A percentile compares a stretch with the other conserved stretches of the same genome.
Conservation (phyloP, 2,113 vertebrate species). For the Gymnarchus niloticus region DNA sequence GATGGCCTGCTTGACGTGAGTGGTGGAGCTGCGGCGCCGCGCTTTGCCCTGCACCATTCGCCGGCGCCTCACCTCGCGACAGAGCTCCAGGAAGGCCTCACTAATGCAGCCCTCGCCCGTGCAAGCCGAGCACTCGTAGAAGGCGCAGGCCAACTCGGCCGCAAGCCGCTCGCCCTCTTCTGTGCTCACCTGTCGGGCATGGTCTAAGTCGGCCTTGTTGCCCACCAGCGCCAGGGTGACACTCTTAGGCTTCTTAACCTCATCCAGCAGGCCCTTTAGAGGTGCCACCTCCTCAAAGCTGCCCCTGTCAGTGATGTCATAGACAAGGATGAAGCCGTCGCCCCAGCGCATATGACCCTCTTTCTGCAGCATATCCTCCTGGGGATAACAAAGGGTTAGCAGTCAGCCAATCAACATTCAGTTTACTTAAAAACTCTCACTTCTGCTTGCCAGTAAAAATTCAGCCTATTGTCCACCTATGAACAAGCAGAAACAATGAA, state of each 20-base stretch:
- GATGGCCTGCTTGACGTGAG: constrained; percentile 95
- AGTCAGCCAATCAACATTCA: constrained; percentile 6
- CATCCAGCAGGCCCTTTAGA: constrained; percentile 81
- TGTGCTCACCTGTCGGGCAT: constrained; percentile 83
- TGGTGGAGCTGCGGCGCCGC: constrained; percentile 89
- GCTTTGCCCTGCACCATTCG: constrained; percentile 90
- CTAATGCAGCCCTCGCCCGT: constrained; percentile 78
- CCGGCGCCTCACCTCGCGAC: constrained; percentile 82
- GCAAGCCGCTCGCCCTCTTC: constrained; percentile 94
- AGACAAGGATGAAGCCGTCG: constrained; percentile 89
- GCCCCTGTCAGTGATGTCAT: constrained; percentile 91
- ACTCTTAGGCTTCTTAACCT: constrained; percentile 89
- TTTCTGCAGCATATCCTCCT: constrained; percentile 89
- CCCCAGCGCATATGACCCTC: constrained; percentile 95
- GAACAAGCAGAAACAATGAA: background rate
- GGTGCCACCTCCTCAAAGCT: constrained; percentile 91
- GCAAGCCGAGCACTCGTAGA: constrained; percentile 95
- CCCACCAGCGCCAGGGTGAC: constrained; percentile 89
- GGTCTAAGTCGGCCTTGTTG: constrained; percentile 94
- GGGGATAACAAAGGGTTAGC: background rate
- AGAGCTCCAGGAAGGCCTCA: constrained; percentile 90
- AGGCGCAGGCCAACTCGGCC: constrained; percentile 87
- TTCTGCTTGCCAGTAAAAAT: background rate
- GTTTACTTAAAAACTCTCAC: background rate
- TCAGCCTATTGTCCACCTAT: background rate